Conservation (phyloP, 2,113 vertebrate genomes). For the Motacilla alba region DNA sequence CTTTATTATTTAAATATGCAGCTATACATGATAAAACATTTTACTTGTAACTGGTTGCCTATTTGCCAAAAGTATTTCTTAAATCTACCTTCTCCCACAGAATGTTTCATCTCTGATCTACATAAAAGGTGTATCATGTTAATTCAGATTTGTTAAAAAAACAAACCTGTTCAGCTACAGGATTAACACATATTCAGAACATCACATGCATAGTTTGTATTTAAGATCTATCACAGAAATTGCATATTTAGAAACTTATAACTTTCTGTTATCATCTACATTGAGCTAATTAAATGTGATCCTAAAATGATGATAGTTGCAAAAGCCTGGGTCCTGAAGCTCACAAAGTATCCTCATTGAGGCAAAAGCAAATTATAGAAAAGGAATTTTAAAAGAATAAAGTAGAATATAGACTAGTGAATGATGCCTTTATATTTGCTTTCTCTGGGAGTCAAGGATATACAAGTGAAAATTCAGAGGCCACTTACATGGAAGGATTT, state of each 20-base stretch:
- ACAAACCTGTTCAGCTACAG: not conserved
- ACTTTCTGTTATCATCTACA: not conserved
- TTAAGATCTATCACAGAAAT: not conserved
- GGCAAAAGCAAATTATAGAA: not conserved
- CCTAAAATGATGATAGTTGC: not conserved
- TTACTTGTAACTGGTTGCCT: not conserved
- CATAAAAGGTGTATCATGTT: not conserved
- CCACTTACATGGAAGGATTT: not conserved
- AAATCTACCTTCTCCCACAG: not conserved
- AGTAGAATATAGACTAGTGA: not conserved
- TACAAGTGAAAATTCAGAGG: not conserved
- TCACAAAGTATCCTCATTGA: not conserved
- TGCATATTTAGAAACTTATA: not conserved
- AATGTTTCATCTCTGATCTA: not conserved
- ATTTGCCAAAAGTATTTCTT: not conserved
- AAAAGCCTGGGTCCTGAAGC: not conserved
- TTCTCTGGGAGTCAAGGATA: not conserved
- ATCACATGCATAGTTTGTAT: not conserved
- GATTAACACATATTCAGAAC: not conserved
- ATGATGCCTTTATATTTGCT: not conserved
- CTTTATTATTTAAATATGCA: not conserved
- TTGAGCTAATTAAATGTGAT: not conserved
- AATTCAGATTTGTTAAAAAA: conserved; percentile 13
- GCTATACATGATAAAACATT: not conserved
- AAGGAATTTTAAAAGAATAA: not conserved